Evolutionary conservation across 2,797 vertebrate genomes (phyloP), one percentile per base, ranked within the genome.

Genomic region (Tarsius wallacei): DNA sequence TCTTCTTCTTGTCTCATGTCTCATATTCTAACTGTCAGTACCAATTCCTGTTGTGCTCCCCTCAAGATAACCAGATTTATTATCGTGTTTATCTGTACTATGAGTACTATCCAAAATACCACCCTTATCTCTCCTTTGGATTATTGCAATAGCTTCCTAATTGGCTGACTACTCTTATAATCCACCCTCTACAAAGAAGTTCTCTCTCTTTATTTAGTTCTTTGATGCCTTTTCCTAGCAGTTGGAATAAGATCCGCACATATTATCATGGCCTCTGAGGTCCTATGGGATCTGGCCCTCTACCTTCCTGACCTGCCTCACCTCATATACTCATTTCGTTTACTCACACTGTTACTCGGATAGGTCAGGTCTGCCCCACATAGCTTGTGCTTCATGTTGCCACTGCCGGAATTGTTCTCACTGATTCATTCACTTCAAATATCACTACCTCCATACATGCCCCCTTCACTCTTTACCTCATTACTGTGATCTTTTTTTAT

Each of bases 401-500:
- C 8, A 47, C 12, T 53, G 13, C 16, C 14, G 16, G 36, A 73
- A 77, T 42, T 7, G 4, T 21, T 49, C 21, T 49, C 57, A 57
- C 22, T 91, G 49, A 22, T 82, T 80, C 53, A 49, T n/a, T 93
- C 31, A 24, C 17, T n/a, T 64, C 19, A 85, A 15, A 13, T 61
- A 84, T 61, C 13, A 4, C n/a, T 14, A n/a, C 51, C 14, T 63
- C 14, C 22, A 10, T 24, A 22, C 9, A 42, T 83, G 0, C 2
- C 2, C 17, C 47, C 33, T 96, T 90, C 4, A 14, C 22, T 64
- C 82, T 55, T 70, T 94, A 71, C 47, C 7, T 78, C 17, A 82
- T 63, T 70, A 49, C 17, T 61, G 14, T 83, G 28, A 8, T 93
- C 63, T 16, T 28, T 82, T 96, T 82, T 84, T 80, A 70, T 14